phyloP scores from a whole-genome alignment of 2,888 invertebrate species.

The Pomacea canaliculata region DNA sequence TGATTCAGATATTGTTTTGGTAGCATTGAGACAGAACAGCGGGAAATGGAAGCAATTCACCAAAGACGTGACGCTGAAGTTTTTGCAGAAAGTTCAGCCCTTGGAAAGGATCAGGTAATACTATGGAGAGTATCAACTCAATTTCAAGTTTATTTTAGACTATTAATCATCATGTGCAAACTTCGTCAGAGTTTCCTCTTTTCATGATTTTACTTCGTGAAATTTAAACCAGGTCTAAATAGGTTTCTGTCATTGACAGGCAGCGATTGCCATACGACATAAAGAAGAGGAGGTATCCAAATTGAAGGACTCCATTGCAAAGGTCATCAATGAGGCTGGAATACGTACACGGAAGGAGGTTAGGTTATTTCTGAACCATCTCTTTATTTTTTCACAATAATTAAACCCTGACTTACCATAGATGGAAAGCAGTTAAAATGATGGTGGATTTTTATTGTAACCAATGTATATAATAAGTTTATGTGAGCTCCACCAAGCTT shows the following conservation, averaged over 20 bases:
- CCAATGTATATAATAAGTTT: too few relatives aligned
- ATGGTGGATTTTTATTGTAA: too few relatives aligned
- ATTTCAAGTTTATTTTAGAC: too few relatives aligned
- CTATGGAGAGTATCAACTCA: not conserved
- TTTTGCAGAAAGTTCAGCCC: slow-evolving; percentile 63
- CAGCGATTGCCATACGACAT: slow-evolving; percentile 56
- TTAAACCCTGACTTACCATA: too few relatives aligned
- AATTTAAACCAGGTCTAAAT: too few relatives aligned
- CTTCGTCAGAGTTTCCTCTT: too few relatives aligned
- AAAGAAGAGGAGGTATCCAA: slow-evolving; percentile 63
- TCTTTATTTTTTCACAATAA: too few relatives aligned
- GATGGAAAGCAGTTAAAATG: too few relatives aligned
- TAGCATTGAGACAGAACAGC: slow-evolving; percentile 56
- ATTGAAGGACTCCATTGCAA: slow-evolving; percentile 59
- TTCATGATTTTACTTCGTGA: too few relatives aligned
- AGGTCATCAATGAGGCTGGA: slow-evolving; percentile 66
- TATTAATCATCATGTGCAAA: too few relatives aligned
- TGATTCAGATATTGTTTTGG: not conserved
- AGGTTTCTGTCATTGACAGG: slow-evolving; percentile 39
- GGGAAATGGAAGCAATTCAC: slow-evolving; percentile 57
- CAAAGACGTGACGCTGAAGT: slow-evolving; percentile 65
- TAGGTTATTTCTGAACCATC: not conserved
- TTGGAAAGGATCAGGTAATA: slow-evolving; percentile 66
- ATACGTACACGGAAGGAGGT: slow-evolving; percentile 66
- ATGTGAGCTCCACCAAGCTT: too few relatives aligned